phyloP scores from a whole-genome alignment of 2,797 vertebrate genomes.

The Ctenosaura bakeri region DNA sequence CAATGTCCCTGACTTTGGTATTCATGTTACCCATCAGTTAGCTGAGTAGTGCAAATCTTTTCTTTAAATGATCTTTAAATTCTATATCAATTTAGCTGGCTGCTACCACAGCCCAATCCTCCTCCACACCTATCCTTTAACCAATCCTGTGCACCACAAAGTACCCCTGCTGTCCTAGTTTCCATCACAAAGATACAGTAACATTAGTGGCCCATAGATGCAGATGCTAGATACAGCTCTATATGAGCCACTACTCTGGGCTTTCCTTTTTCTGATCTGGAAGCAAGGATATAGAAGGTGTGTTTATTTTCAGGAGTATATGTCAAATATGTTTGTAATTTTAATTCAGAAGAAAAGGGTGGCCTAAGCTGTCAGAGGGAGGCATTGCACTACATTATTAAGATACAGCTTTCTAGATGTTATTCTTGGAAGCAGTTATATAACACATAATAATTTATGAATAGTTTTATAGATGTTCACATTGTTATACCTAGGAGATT shows the following conservation, averaged over 20 bases:
- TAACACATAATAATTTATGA: neutral
- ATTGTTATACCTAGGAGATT: neutral
- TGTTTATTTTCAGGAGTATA: neutral
- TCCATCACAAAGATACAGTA: too few species aligned
- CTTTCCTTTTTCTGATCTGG: neutral
- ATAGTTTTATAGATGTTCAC: conserved; percentile 9
- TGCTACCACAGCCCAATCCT: too few species aligned
- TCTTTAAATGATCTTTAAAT: too few species aligned
- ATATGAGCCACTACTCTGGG: neutral
- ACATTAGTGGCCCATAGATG: too few species aligned
- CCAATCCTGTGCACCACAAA: too few species aligned
- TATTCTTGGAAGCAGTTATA: neutral
- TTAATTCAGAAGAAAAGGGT: neutral
- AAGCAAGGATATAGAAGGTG: neutral
- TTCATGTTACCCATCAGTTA: too few species aligned
- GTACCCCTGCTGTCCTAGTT: too few species aligned
- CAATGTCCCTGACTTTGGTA: too few species aligned
- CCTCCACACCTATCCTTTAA: too few species aligned
- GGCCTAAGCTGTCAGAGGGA: neutral
- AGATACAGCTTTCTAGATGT: neutral
- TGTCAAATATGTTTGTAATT: neutral
- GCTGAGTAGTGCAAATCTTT: too few species aligned
- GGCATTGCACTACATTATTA: neutral
- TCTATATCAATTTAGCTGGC: too few species aligned
- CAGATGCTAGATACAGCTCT: too few species aligned